Evolutionary conservation across 2,797 vertebrate species (phyloP), one percentile per base, ranked within the genome.

Genomic region (Lepilemur ruficaudatus): DNA sequence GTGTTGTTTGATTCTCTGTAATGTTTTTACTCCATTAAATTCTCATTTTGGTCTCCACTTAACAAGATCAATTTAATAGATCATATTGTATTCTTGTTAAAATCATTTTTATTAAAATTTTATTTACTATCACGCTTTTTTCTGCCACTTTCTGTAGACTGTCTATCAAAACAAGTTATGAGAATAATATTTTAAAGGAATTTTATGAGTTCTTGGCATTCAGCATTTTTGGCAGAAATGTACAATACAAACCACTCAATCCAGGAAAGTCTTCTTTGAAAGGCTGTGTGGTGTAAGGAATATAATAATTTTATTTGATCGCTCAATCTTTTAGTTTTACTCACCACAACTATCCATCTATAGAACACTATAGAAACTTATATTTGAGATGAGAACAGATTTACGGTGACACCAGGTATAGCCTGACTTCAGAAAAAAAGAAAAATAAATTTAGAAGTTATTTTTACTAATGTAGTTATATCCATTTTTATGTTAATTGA

Each of bases 71-170:
- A 63, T 46, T 91, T 67, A 91, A 93, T 48, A 17, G 18, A 9
- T 83, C 48, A 67, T 79, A 48, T 35, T 15, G 79, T 65, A 90
- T 61, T 48, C 50, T 55, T 35, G 72, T 50, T 87, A 86, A 75
- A 86, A 57, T 46, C 1, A n/a, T 79, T 93, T 94, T 97, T 69
- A 32, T 85, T 80, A 90, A 90, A 83, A 83, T 83, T 41, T 89
- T 0, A 67, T 76, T 73, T 81, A 63, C 48, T 85, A 25, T 94
- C 18, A 48, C 75, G 14, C 4, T 82, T 89, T 89, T 83, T 63
- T 43, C 48, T 70, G 8, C 23, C 12, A 52, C 20, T 79, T 91
- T 9, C 32, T 52, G 28, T 69, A 72, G 3, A 12, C 6, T 82
- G 17, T 84, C 73, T 14, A 57, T 92, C 67, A 92, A 84, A 80